A percentile compares a stretch with the other conserved stretches of the same genome.
These are phyloP conservation scores for Poeciliopsis gracilis DNA, from an alignment of 2,797 vertebrate species.

Conservation along the genomic window DNA sequence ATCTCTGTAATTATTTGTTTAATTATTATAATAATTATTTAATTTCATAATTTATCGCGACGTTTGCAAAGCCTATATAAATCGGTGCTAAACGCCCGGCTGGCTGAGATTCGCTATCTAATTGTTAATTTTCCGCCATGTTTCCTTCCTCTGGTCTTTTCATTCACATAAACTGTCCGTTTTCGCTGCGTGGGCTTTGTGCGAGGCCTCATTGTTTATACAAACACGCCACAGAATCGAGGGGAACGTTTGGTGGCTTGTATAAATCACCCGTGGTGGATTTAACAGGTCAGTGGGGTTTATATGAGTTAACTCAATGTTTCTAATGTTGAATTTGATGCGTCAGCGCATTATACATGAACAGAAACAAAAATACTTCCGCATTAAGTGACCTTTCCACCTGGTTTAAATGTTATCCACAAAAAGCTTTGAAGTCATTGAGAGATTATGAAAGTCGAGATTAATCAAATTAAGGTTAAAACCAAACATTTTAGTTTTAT, in stretches of 20 bases:
- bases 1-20: not conserved
- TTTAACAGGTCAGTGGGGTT: conserved; percentile 52
- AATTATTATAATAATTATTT: too few relatives aligned
- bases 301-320: not conserved
- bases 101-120: too few relatives aligned
- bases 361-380: not conserved
- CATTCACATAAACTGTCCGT: conserved; percentile 64
- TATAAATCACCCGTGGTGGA: conserved; percentile 24
- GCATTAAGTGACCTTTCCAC: not conserved
- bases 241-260: conserved; percentile 2
- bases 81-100: too few relatives aligned
- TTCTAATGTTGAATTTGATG: not conserved
- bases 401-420: not conserved
- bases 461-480: not conserved
- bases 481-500: not conserved
- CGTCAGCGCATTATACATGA: not conserved
- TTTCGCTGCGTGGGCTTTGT: conserved; percentile 60
- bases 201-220: conserved; percentile 80
- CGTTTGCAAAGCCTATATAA: conserved; percentile 33
- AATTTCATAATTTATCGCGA: conserved; percentile 1
- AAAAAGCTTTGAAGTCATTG: not conserved
- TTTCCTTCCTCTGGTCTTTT: conserved; percentile 80
- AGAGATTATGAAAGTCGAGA: not conserved
- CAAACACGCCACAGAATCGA: conserved; percentile 63
- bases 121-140: conserved; percentile 58